Evolutionary conservation across 2,797 vertebrate species (phyloP), one percentile per base, ranked within the genome.

Genomic region (Ispidina picta): DNA sequence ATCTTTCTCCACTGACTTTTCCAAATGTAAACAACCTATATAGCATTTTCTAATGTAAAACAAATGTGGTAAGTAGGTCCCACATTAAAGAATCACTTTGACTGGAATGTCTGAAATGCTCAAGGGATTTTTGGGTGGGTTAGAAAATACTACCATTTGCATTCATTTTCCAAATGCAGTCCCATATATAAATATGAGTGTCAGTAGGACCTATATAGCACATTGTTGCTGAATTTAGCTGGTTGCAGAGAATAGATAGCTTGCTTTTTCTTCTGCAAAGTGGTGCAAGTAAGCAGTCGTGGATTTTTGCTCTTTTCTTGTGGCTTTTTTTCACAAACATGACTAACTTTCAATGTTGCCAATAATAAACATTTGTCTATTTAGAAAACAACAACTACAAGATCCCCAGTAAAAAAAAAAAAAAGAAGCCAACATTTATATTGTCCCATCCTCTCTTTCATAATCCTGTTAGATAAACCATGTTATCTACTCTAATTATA

Each of bases 1-100:
- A 88, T 79, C 46, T 74, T 80, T 89, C 77, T 74, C 72, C 83
- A 35, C 73, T 33, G 22, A 83, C 63, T 89, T 87, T 70, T 80
- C 79, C 58, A 46, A 58, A 73, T n/a, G 48, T 89, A 96, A 96
- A 97, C 94, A 94, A 92, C 84, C 74, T 65, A 37, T 77, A 72
- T 55, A 75, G 82, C 48, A 31, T 62, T 77, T 87, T 88, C 66
- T 93, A 95, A 95, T 86, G 82, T 68, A 80, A 96, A 82, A 77
- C 81, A 75, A 71, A 72, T 90, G 78, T 74, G 39, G 80, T 62
- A 85, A 91, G 83, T 70, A 33, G 55, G 62, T 74, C 83, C 74
- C 55, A 52, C 69, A 76, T 92, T 90, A 83, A 93, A 90, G 89
- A 81, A 92, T 75, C 13, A 28, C 77, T 80, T 86, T 52, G 46